Evolutionary conservation across 2,797 vertebrate genomes (phyloP), one percentile per base, ranked within the genome.

Genomic region (Ctenosaura bakeri): DNA sequence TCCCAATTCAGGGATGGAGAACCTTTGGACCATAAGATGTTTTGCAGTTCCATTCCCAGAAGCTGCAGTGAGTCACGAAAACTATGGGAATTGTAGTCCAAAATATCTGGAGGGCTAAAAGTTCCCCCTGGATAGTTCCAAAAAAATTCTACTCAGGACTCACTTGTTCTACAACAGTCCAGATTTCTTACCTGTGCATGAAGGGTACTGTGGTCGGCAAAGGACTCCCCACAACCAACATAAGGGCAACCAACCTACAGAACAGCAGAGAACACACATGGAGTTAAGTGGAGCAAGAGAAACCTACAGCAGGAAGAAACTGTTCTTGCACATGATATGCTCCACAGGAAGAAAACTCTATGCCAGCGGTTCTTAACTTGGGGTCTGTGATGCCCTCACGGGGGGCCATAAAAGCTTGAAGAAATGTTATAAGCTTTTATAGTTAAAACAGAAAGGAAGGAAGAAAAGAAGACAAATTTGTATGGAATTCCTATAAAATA

Each of bases 201-300:
- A 91, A 98, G 96, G 6, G 99, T 99, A 97, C 99, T 99, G 97
- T 99, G 99, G 94, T 99, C 99, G 1, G 98, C 98, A 91, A 96
- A 98, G 35, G 99, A 99, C 90, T 99, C 99, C 91, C 99, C 99
- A 62, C 99, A 99, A 50, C 99, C 99, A 13, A 99, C 98, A 0
- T 99, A 99, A 6, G 98, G 96, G 93, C 99, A 99, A 89, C 98
- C 97, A n/a, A 96, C 97, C 99, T 99, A 89, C 52, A 64, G 69
- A 91, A 78, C 78, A 79, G 14, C 3, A 76, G 32, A 69, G 29
- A 86, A 87, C 9, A 87, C 2, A 86, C 76, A 20, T 1, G 35
- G 4, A 24, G 81, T 54, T 0, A 12, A 26, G 38, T 3, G 24
- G 18, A 52, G 3, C 18, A 54, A 52, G 38, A 64, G 1, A 92